These are phyloP conservation scores for Apotomis capreana DNA, from an alignment of 2,888 invertebrate species.

Conservation along the genomic window DNA sequence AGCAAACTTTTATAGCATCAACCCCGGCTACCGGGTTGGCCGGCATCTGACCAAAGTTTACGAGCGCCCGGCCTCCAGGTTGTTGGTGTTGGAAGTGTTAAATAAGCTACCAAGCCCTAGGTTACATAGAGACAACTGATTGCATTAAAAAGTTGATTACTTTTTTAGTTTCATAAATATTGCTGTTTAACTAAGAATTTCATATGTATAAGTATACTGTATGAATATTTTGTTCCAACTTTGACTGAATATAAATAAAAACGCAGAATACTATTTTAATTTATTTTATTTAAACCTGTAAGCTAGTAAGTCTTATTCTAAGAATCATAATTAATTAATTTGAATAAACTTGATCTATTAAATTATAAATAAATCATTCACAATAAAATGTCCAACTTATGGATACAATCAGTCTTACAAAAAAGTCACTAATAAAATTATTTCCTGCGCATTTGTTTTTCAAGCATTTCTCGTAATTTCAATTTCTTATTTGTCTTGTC, in stretches of 20 bases:
- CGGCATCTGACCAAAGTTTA: no score
- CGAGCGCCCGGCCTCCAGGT: no score
- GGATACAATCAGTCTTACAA: conserved; percentile 20
- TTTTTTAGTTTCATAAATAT: no score
- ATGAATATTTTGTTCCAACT: not conserved
- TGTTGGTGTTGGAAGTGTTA: no score
- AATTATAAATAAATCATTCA: not conserved
- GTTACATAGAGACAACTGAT: no score
- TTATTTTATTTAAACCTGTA: conserved; percentile 15
- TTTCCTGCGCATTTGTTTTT: conserved; percentile 68
- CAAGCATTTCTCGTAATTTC: conserved; percentile 71
- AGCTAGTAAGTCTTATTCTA: conserved; percentile 9
- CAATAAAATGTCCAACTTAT: conserved; percentile 1
- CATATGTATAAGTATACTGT: not conserved
- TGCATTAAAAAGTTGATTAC: no score
- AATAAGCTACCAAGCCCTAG: no score
- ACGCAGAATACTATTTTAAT: not conserved
- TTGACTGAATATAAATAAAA: not conserved
- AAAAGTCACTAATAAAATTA: conserved; percentile 45
- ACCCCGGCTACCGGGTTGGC: no score
- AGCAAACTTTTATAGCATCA: no score
- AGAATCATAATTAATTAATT: not conserved
- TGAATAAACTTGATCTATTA: no score
- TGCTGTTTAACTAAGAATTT: not conserved
- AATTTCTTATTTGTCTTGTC: conserved; percentile 74